A percentile compares a stretch with the other conserved stretches of the same genome.
Conservation (phyloP, 2,113 vertebrate species). For the Neotoma lepida region DNA sequence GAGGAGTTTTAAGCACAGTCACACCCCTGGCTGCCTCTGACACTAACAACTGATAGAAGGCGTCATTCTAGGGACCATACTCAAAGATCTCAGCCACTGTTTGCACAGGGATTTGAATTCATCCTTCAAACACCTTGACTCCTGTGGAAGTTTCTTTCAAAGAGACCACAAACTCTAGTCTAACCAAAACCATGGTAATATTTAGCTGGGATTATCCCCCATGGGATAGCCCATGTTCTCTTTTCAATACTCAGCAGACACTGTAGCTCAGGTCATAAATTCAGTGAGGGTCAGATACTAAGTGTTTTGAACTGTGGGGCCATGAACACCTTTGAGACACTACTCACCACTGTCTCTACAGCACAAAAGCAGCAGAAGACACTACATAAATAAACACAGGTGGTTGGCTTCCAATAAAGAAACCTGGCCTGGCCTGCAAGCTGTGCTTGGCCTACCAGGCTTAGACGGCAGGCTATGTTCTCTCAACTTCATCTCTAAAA, state of each 20-base stretch:
- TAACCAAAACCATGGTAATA: neutral
- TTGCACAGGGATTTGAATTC: neutral
- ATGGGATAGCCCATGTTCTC: rapidly evolving
- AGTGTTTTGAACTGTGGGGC: too few species aligned
- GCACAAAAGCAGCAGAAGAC: neutral
- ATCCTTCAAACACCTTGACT: neutral
- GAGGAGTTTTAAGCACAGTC: neutral
- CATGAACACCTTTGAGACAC: neutral
- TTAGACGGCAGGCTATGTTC: neutral
- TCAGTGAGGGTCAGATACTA: neutral
- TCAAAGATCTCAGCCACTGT: neutral
- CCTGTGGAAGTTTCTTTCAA: neutral
- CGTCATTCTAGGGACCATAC: neutral
- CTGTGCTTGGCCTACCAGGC: rapidly evolving
- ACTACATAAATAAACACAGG: neutral
- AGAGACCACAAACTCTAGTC: neutral
- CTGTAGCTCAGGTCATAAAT: neutral
- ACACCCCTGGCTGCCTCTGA: neutral
- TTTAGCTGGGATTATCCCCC: neutral
- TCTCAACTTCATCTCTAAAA: rapidly evolving
- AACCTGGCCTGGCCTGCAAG: too few species aligned
- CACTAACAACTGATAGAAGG: slow-evolving; percentile 27
- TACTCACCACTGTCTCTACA: neutral
- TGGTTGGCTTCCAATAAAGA: slow-evolving; percentile 22
- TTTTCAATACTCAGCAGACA: neutral